Base-by-base conservation (phyloP, 2,797 vertebrate species). In the Serranus cabrilla region DNA sequence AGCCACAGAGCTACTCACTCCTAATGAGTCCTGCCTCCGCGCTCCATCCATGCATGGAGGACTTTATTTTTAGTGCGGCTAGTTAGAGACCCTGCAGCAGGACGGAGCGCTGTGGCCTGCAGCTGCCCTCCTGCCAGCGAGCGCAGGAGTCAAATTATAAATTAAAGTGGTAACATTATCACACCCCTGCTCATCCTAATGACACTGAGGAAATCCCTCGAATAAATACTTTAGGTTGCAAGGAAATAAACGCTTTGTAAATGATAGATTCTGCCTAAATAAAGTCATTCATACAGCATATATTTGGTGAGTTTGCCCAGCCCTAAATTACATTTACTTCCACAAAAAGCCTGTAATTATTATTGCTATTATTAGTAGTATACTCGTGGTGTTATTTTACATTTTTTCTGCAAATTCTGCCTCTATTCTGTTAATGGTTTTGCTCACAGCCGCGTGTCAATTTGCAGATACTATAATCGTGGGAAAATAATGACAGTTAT, bases 401-500 rank as follows among this genome's bases (percentile, higher is more conserved):
- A 76, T 85, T 83, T 87, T 34, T 85, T 78, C 73, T 65, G 66
- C 74, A 80, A 81, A 87, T 78, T 83, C 88, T 76, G 70, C 74
- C 81, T 84, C 79, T 88, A 46, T 86, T 88, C 86, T 84, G 73
- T 87, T 92, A 90, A 91, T 91, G 88, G 83, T 84, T 86, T 78
- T 84, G 74, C 86, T 91, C 84, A 72, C 91, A 87, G 91, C 82
- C 86, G 78, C 77, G 72, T 83, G 91, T 80, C 81, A 90, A 91
- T 92, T 91, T 92, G 91, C 83, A 92, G 93, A 94, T 95, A 92
- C 93, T 93, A 92, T 92, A 94, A 95, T 95, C 92, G 92, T 91
- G 90, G 87, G 89, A 93, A 93, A 95, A 94, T 95, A 95, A 94
- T 94, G 92, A 94, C 93, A 95, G 93, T 94, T 94, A 95, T 95